Conservation (phyloP, 2,797 vertebrate species). For the Typhlichthys subterraneus region DNA sequence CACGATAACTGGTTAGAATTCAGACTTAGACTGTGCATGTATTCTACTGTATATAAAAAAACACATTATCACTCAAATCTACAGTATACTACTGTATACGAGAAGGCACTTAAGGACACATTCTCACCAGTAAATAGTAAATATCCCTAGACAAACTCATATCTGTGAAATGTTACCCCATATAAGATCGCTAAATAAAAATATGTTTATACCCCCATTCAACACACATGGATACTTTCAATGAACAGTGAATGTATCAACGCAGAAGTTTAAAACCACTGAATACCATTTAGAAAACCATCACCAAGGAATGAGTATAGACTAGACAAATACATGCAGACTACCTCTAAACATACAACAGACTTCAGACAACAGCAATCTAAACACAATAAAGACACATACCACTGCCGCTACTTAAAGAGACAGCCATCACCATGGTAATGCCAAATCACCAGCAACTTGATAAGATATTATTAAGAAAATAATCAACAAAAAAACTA, state of each 20-base stretch:
- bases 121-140: constrained; percentile 3
- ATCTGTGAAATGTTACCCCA: background rate
- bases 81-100: constrained; percentile 16
- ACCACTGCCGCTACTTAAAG: constrained; percentile 49
- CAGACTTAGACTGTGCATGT: background rate
- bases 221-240: background rate
- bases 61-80: background rate
- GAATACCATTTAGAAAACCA: constrained; percentile 22
- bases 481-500: background rate
- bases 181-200: background rate
- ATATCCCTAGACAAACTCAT: constrained; percentile 12
- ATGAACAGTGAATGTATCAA: too few relatives aligned
- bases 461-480: background rate
- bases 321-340: constrained; percentile 61
- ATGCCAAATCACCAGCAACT: background rate
- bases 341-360: constrained; percentile 28
- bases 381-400: constrained; percentile 53
- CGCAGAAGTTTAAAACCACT: background rate
- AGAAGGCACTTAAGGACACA: constrained; percentile 4
- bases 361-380: constrained; percentile 26
- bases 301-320: constrained; percentile 47
- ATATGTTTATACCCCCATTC: background rate
- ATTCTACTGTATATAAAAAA: background rate
- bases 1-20: constrained; percentile 6
- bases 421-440: constrained; percentile 49